Evolutionary conservation across 2,888 invertebrate genomes (phyloP), one percentile per base, ranked within the genome.

Genomic region (Cinara cedri): DNA sequence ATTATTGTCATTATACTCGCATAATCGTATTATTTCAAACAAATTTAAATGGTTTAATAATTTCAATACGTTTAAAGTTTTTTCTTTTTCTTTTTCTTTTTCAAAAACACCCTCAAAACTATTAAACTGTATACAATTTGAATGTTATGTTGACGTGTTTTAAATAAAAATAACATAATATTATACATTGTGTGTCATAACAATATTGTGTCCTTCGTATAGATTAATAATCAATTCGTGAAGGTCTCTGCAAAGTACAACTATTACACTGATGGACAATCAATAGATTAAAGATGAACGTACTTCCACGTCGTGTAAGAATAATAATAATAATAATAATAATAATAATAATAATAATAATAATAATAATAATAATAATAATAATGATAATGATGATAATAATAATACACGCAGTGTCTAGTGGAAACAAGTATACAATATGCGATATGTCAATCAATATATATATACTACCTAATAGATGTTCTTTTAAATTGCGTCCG

Each of bases 401-500:
- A 46, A 46, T 46, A 46, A 1, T 13, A 34, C 1, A 21, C 42
- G n/a, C 19, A 54, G 51, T 2, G 16, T 54, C 42, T 14, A 71
- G 42, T 55, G 21, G n/a, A 55, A 55, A 42, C 21, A 54, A 54
- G 55, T 42, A 55, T 34, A 70, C 68, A 70, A 70, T 54, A 8
- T 26, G 66, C 13, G 68, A 24, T 19, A 19, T 19, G 68, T 70
- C 68, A 34, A 70, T 70, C 51, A 70, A 70, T 68, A 65, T 14
- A 21, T 13, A 42, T 34, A n/a, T n/a, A 62, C 2, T 46, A 46
- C 4, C 11, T 60, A 70, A 68, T 44, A 70, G 51, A 54, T n/a
- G 34, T 70, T 54, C 68, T 70, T 51, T 70, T 70, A 54, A 68
- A 68, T 68, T 70, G 68, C 51, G 14, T 51, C 51, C 68, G 51